These are phyloP conservation scores for Struthidea cinerea DNA, from an alignment of 2,113 vertebrate genomes.

Conservation along the genomic window DNA sequence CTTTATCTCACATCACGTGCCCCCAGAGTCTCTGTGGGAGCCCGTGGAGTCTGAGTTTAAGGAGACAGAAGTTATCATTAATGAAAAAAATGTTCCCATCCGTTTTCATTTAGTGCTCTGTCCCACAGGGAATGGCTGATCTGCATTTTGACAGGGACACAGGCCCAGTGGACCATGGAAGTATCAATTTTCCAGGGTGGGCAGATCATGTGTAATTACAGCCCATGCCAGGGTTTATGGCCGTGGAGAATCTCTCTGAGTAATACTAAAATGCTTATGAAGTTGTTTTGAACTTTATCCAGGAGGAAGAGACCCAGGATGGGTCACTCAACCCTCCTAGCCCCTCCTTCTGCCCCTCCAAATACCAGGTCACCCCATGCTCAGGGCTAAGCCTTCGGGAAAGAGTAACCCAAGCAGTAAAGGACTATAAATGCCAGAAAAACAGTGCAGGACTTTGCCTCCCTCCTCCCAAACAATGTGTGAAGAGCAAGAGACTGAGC, in stretches of 20 bases:
- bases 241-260: neutral
- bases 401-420: neutral
- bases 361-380: neutral
- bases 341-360: neutral
- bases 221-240: conserved; percentile 20
- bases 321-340: neutral
- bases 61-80: neutral
- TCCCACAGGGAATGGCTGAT: neutral
- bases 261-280: conserved; percentile 34
- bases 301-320: neutral
- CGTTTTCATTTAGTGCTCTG: neutral
- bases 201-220: conserved; percentile 43
- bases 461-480: neutral
- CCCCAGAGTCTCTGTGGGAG: neutral
- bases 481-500: neutral
- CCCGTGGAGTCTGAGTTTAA: neutral
- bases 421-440: neutral
- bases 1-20: neutral
- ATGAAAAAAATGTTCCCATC: neutral
- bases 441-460: neutral
- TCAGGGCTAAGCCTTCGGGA: neutral
- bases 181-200: conserved; percentile 48
- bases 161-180: conserved; percentile 29
- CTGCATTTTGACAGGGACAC: conserved; percentile 41
- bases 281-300: conserved; percentile 34